Evolutionary conservation across 2,113 vertebrate genomes (phyloP).

Genomic region (Acrocephalus arundinaceus): DNA sequence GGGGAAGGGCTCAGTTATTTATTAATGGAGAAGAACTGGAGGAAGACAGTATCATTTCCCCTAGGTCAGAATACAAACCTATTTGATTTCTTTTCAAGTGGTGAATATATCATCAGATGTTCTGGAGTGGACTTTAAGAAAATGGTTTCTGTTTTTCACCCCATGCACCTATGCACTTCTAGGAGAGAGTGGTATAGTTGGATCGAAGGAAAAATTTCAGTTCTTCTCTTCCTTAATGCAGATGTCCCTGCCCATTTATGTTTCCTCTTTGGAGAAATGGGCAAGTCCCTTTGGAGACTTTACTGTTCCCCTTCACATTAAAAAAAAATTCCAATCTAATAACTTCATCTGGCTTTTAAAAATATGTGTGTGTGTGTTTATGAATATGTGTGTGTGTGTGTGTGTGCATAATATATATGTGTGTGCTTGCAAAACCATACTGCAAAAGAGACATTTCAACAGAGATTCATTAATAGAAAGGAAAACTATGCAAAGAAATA

Average conservation of each 20-base stretch:
- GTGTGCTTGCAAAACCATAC: not conserved
- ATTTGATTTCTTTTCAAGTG: not conserved
- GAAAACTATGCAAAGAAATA: not conserved
- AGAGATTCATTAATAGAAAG: not conserved
- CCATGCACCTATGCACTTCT: not conserved
- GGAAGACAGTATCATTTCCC: not conserved
- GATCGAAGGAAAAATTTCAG: not conserved
- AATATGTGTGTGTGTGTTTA: accelerated
- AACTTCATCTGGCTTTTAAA: not conserved
- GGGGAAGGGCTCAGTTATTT: not conserved
- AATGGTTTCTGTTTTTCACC: not conserved
- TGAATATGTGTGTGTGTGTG: not conserved
- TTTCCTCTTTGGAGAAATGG: not conserved
- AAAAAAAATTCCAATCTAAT: not conserved
- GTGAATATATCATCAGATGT: not conserved
- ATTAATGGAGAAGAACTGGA: not conserved
- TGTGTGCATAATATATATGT: not conserved
- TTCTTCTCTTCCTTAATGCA: not conserved
- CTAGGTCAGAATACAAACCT: not conserved
- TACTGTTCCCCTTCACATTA: not conserved
- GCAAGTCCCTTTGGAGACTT: not conserved
- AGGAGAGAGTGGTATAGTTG: not conserved
- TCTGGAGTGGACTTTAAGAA: not conserved
- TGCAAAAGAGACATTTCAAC: not conserved
- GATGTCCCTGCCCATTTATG: not conserved